Conservation (phyloP, 2,113 vertebrate species). For the Nycticryphes semicollaris region DNA sequence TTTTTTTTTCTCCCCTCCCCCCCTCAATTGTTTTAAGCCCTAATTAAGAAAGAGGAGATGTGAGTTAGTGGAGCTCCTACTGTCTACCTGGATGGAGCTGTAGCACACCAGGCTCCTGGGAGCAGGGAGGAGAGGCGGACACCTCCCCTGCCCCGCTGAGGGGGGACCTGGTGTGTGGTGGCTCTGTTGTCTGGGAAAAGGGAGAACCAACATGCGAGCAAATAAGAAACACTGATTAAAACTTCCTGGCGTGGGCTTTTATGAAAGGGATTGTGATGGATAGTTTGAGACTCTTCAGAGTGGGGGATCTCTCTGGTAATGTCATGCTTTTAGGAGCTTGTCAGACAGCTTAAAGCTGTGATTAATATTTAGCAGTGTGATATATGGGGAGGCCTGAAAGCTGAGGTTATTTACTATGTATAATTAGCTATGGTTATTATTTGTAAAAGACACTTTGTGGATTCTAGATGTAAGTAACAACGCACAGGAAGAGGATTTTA, state of each 20-base stretch:
- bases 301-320: slow-evolving; percentile 59
- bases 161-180: not conserved
- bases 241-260: not conserved
- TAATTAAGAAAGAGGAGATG: slow-evolving; percentile 66
- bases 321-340: slow-evolving; percentile 39
- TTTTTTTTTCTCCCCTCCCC: not conserved
- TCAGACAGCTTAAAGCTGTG: slow-evolving; percentile 60
- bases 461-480: slow-evolving; percentile 15
- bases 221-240: not conserved
- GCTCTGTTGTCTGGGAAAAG: slow-evolving; percentile 5
- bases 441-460: slow-evolving; percentile 28
- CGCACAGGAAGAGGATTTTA: not conserved
- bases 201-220: slow-evolving; percentile 67
- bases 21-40: slow-evolving; percentile 67
- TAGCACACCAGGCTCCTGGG: slow-evolving; percentile 68
- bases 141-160: slow-evolving; percentile 55
- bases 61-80: slow-evolving; percentile 49
- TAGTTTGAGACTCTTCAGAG: slow-evolving; percentile 67
- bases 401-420: slow-evolving; percentile 62
- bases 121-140: slow-evolving; percentile 17
- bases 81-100: slow-evolving; percentile 14
- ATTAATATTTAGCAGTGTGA: slow-evolving; percentile 70
- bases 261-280: slow-evolving; percentile 80
- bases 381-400: slow-evolving; percentile 57
- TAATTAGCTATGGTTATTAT: slow-evolving; percentile 66